Conservation (phyloP, 2,113 vertebrate species). For the Acrocephalus arundinaceus region DNA sequence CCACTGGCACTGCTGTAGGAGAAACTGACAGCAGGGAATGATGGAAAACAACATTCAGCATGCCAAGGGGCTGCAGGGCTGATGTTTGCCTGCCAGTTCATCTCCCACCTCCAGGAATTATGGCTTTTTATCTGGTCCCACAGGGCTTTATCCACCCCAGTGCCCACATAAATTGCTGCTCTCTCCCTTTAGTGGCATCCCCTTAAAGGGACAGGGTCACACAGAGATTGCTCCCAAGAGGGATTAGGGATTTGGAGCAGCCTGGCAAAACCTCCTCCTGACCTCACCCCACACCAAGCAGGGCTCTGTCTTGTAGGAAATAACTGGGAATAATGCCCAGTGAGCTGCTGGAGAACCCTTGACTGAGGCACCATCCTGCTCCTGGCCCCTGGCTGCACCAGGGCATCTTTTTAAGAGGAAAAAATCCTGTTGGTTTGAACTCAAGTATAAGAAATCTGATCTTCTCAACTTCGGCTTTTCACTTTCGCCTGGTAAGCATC, state of each 20-base stretch:
- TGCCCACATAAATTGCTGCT: not conserved
- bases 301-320: not conserved
- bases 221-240: not conserved
- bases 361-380: not conserved
- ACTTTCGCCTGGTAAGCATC: not conserved
- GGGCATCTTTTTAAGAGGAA: not conserved
- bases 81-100: not conserved
- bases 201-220: not conserved
- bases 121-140: not conserved
- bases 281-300: not conserved
- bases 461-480: not conserved
- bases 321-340: not conserved
- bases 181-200: not conserved
- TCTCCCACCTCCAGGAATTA: not conserved
- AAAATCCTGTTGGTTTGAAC: not conserved
- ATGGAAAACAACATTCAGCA: rapidly evolving
- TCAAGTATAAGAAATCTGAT: not conserved
- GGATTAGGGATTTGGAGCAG: not conserved
- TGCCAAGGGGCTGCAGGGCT: not conserved
- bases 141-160: not conserved
- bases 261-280: not conserved
- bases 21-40: not conserved
- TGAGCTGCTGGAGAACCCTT: not conserved
- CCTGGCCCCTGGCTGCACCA: not conserved
- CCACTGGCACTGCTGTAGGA: not conserved